Percentiles rank a stretch among this genome's conserved stretches.
These are phyloP conservation scores for Gymnobelideus leadbeateri DNA, from an alignment of 2,113 vertebrate genomes.

Conservation along the genomic window DNA sequence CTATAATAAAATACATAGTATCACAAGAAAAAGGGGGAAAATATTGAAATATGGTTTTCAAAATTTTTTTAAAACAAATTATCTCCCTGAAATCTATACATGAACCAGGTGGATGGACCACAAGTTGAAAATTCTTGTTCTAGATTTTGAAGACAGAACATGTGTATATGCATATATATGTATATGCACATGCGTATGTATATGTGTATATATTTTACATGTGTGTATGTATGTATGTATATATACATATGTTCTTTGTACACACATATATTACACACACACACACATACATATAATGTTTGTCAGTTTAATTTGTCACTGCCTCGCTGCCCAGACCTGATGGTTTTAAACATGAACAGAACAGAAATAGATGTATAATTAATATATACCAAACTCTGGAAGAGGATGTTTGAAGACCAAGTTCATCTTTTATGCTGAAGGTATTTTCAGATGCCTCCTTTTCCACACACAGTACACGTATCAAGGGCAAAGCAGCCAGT, in stretches of 20 bases:
- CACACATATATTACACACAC: too few species aligned
- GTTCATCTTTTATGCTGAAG: constrained; percentile 8
- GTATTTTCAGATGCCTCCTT: constrained; percentile 59
- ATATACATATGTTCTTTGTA: too few species aligned
- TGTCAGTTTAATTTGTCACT: constrained; percentile 46
- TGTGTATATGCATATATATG: too few species aligned
- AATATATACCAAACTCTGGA: constrained; percentile 19
- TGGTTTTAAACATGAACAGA: neutral
- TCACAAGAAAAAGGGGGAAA: neutral
- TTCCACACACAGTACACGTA: constrained; percentile 25
- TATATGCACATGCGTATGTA: too few species aligned
- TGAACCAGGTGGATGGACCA: neutral
- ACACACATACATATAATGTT: neutral
- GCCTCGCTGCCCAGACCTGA: constrained; percentile 36
- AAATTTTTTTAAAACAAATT: neutral
- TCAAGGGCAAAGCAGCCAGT: constrained; percentile 51
- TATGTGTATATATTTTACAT: too few species aligned
- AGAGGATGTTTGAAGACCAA: constrained; percentile 44
- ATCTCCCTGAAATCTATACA: neutral
- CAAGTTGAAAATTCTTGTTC: neutral
- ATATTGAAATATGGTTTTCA: neutral
- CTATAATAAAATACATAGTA: neutral
- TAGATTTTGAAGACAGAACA: neutral
- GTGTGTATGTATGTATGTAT: too few species aligned
- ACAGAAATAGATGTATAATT: neutral